phyloP scores from a whole-genome alignment of 2,888 invertebrate genomes.

The Craniophora ligustri region DNA sequence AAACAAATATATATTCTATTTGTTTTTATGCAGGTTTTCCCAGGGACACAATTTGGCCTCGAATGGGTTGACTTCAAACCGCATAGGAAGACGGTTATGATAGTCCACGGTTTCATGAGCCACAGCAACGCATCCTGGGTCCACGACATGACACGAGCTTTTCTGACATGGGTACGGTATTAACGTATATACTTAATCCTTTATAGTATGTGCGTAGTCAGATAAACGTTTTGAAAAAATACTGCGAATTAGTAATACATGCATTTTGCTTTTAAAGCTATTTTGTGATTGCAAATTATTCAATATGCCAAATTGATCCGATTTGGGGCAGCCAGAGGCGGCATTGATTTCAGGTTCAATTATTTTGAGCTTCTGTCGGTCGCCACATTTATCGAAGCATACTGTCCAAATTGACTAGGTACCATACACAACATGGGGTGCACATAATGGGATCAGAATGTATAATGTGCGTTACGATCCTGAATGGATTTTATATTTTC shows the following conservation, averaged over 20 bases:
- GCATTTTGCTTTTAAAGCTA: too few relatives aligned
- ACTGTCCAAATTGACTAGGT: too few relatives aligned
- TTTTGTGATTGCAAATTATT: too few relatives aligned
- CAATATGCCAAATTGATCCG: too few relatives aligned
- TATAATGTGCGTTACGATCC: background rate
- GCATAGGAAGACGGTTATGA: slow-evolving; percentile 85
- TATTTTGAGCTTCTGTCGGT: too few relatives aligned
- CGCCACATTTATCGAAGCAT: too few relatives aligned
- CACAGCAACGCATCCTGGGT: slow-evolving; percentile 89
- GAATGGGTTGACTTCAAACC: slow-evolving; percentile 89
- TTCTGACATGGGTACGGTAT: slow-evolving; percentile 88
- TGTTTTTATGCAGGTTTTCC: slow-evolving; percentile 68
- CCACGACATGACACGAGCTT: slow-evolving; percentile 87
- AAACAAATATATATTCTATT: too few relatives aligned
- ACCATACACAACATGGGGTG: too few relatives aligned
- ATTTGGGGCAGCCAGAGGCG: too few relatives aligned
- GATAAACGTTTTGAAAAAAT: background rate
- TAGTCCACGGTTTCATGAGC: slow-evolving; percentile 90
- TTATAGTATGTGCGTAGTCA: background rate
- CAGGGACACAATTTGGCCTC: slow-evolving; percentile 85
- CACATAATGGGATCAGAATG: too few relatives aligned
- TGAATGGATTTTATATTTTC: slow-evolving; percentile 16
- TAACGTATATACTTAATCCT: background rate
- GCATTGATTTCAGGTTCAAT: too few relatives aligned
- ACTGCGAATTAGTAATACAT: background rate